Evolutionary conservation across 2,888 invertebrate genomes (phyloP), one percentile per base, ranked within the genome.

Genomic region (Urechis unicinctus): DNA sequence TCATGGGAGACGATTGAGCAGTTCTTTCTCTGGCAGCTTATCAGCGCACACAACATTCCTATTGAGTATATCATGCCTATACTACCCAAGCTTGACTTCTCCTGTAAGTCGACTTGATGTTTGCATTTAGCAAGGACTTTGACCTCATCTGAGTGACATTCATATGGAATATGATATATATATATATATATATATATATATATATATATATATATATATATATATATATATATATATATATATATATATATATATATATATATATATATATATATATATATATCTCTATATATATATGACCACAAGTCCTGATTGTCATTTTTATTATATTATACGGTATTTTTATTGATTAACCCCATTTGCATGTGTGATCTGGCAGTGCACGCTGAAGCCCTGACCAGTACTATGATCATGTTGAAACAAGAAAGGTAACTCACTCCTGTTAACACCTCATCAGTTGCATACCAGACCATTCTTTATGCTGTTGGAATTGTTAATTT

Each of bases 1-100:
- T 85, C 85, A 56, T 98, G 96, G 92, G 96, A 97, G 80, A 94
- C 95, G 1, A 91, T 94, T 68, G 96, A 97, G 78, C 97, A 98
- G 79, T 88, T 91, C 75, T 95, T 93, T 77, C 84, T 97, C 47
- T 98, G 97, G 97, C 95, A 96, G 79, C 82, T 98, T 56, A 85
- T 96, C 50, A 86, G 88, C 64, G 94, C 94, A 44, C 96, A 96
- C 76, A 91, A 92, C 61, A 88, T 95, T 73, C 88, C 91, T 53
- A 85, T 93, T n/a, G 92, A 93, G 71, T 87, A 88, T 72, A 86
- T 95, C 62, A 80, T 91, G 71, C 88, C 91, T 41, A 81, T 88
- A 64, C 79, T 88, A 64, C 85, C 86, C n/a, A 89, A 90, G 64
- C 65, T 80, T 22, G 78, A 79, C 57, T 80, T 71, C 62, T 67